Conservation (phyloP, 2,797 vertebrate genomes). For the Mionectes olivaceus region DNA sequence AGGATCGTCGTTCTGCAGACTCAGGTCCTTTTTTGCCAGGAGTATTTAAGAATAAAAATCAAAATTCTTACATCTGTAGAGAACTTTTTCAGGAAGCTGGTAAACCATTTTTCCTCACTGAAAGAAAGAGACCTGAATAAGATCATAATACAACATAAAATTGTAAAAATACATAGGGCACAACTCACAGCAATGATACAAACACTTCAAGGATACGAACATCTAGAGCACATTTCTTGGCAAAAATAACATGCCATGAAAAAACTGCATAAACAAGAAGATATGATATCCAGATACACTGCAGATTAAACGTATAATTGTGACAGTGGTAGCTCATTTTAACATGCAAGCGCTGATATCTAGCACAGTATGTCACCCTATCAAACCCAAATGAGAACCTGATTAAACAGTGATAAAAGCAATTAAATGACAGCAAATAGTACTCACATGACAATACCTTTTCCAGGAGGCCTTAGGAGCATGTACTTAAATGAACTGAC, state of each 20-base stretch:
- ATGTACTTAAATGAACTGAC: background rate
- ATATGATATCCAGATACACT: background rate
- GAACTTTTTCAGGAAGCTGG: background rate
- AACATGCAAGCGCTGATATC: background rate
- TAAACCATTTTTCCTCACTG: background rate
- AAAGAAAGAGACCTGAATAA: background rate
- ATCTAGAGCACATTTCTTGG: background rate
- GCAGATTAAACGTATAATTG: background rate
- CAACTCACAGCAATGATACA: background rate
- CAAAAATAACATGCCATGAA: background rate
- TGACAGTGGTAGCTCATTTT: background rate
- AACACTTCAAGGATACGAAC: background rate
- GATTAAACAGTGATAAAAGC: background rate
- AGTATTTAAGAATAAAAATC: background rate
- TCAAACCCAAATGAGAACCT: background rate
- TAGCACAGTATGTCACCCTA: background rate
- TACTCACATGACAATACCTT: background rate
- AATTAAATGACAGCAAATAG: background rate
- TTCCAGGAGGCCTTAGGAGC: background rate
- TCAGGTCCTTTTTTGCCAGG: background rate
- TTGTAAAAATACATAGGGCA: background rate
- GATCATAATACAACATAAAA: background rate
- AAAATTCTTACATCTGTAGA: background rate
- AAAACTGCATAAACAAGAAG: background rate
- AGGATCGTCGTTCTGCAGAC: background rate